These are phyloP conservation scores for Hypocryptadius cinnamomeus DNA, from an alignment of 2,113 vertebrate genomes.

Conservation along the genomic window DNA sequence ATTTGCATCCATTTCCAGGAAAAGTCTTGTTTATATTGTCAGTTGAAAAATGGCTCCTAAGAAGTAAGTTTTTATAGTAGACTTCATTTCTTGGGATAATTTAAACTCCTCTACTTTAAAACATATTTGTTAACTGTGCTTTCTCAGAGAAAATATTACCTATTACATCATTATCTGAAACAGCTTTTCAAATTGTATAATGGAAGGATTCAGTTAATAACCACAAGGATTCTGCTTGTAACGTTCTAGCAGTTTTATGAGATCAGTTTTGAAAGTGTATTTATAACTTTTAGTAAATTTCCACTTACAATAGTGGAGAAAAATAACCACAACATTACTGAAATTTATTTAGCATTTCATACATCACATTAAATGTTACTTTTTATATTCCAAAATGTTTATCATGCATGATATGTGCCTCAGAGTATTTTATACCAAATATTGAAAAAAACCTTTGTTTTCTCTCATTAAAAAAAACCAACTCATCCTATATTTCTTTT, in stretches of 20 bases:
- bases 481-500: neutral
- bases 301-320: neutral
- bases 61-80: neutral
- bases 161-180: neutral
- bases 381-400: neutral
- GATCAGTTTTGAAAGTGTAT: neutral
- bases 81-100: neutral
- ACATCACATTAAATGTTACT: neutral
- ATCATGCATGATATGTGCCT: neutral
- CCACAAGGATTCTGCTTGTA: neutral
- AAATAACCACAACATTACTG: neutral
- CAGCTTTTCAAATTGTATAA: neutral
- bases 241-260: neutral
- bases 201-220: neutral
- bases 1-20: neutral
- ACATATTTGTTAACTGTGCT: neutral
- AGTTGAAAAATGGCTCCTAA: neutral
- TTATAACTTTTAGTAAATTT: neutral
- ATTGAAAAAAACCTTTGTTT: neutral
- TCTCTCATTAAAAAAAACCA: neutral
- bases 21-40: neutral
- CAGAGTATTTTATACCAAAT: neutral
- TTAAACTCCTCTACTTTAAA: neutral
- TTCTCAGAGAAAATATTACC: neutral
- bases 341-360: neutral